Evolutionary conservation across 2,113 vertebrate genomes (phyloP), one percentile per base, ranked within the genome.

Genomic region (Thinocorus orbignyianus): DNA sequence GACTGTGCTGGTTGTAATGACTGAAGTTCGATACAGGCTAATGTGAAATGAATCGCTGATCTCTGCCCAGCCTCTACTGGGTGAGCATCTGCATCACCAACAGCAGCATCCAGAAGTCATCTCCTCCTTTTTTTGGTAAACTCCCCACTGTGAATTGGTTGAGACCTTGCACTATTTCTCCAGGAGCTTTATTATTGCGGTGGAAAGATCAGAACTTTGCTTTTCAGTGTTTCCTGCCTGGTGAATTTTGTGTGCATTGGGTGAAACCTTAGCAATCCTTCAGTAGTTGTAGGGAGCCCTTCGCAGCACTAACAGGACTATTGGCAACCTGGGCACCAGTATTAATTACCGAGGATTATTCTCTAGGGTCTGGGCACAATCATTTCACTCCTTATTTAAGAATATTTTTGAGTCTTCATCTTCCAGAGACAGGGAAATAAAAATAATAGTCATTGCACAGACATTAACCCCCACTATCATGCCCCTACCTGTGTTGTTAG

Each of bases 1-100:
- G 93, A 25, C 93, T 37, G 17, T 91, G 81, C 91, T 85, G 92
- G 49, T 33, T 84, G 92, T 73, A 91, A 79, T 94, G 88, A 92
- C 89, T 78, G 91, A 69, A 94, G 86, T 82, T 96, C 96, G 87
- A 82, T 96, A 95, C 20, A 1, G 1, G 77, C 93, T 95, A 85
- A 93, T 95, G 95, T 80, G 91, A 82, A 95, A 91, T 76, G 94
- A 96, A 92, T 96, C 87, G 94, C 92, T 92, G 91, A 89, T 95
- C 73, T 82, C 83, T 80, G 86, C 89, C 81, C 70, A 51, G 73
- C 86, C 72, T 52, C 86, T 49, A 2, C 69, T 69, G 86, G 91
- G 33, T 85, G 46, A 95, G 88, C 66, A 26, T 49, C 88, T 72
- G 73, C 92, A 87, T 84, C 95, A 46, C 83, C 81, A 65, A 20